Conservation (phyloP, 2,888 invertebrate genomes). For the Hyposoter dolosus region DNA sequence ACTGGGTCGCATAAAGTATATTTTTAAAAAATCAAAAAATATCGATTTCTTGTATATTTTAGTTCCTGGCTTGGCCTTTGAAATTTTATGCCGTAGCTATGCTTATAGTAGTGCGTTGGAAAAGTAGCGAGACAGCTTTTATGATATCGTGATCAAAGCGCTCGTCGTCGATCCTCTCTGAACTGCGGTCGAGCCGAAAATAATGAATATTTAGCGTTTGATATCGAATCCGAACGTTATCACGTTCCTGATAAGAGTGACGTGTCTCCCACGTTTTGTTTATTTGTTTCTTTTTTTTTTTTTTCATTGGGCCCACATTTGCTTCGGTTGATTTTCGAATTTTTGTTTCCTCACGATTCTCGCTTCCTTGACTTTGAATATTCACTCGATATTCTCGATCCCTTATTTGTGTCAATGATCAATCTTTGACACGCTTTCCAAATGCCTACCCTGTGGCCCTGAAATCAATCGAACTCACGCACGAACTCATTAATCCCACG, state of each 20-base stretch:
- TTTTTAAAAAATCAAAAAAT: too few species aligned
- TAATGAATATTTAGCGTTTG: neutral
- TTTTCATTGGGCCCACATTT: neutral
- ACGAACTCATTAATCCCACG: neutral
- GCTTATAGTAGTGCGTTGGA: neutral
- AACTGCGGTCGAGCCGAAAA: neutral
- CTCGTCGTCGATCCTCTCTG: neutral
- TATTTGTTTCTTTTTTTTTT: neutral
- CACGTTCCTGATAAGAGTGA: neutral
- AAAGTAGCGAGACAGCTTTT: neutral
- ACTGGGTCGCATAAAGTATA: too few species aligned
- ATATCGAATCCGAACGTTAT: neutral
- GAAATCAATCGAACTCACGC: neutral
- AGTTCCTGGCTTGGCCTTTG: too few species aligned
- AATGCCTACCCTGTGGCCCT: neutral
- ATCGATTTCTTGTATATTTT: too few species aligned
- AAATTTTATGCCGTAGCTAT: too few species aligned
- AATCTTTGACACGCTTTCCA: neutral
- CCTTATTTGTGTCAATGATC: neutral
- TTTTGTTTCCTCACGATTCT: neutral
- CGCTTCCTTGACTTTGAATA: constrained; percentile 4
- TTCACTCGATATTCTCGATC: neutral
- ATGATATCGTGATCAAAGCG: neutral
- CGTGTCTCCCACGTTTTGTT: neutral
- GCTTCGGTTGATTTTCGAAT: neutral